phyloP scores from a whole-genome alignment of 1,140 invertebrate species.

The Bombus vancouverensis region DNA sequence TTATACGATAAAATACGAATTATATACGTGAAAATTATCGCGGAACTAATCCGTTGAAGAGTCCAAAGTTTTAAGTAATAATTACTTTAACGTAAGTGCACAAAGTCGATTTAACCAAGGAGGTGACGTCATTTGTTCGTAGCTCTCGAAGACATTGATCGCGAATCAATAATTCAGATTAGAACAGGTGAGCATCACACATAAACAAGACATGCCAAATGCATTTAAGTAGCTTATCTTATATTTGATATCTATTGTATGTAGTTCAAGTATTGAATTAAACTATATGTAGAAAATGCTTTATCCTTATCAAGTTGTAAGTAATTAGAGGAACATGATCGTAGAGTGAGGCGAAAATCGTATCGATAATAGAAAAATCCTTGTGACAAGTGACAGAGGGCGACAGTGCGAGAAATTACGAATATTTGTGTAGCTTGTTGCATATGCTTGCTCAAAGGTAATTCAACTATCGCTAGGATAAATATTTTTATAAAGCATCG shows the following conservation, averaged over 20 bases:
- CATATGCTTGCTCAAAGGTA: constrained; percentile 63
- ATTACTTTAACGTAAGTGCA: constrained; percentile 42
- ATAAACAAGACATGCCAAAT: constrained; percentile 75
- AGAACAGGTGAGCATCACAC: constrained; percentile 46
- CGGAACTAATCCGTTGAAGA: constrained; percentile 6
- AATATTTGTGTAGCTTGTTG: constrained; percentile 39
- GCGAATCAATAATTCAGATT: constrained; percentile 26
- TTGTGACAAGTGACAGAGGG: constrained; percentile 63
- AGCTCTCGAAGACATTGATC: constrained; percentile 27
- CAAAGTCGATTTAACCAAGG: constrained; percentile 33
- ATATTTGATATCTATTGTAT: constrained; percentile 64
- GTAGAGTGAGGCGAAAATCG: constrained; percentile 41
- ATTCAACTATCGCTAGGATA: constrained; percentile 54
- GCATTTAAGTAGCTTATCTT: constrained; percentile 75
- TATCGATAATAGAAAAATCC: constrained; percentile 47
- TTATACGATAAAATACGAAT: constrained; percentile 14
- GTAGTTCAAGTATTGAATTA: constrained; percentile 36
- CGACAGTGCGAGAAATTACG: constrained; percentile 37
- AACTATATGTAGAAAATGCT: constrained; percentile 51
- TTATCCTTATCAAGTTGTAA: constrained; percentile 37
- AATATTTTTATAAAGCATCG: constrained; percentile 76
- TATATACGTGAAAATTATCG: constrained; percentile 1
- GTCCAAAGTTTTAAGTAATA: constrained; percentile 44
- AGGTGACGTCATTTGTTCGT: constrained; percentile 33
- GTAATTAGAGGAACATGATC: constrained; percentile 28